A percentile compares a stretch with the other conserved stretches of the same genome.
These are phyloP conservation scores for Vanacampus margaritifer DNA, from an alignment of 2,113 vertebrate species.

Conservation along the genomic window DNA sequence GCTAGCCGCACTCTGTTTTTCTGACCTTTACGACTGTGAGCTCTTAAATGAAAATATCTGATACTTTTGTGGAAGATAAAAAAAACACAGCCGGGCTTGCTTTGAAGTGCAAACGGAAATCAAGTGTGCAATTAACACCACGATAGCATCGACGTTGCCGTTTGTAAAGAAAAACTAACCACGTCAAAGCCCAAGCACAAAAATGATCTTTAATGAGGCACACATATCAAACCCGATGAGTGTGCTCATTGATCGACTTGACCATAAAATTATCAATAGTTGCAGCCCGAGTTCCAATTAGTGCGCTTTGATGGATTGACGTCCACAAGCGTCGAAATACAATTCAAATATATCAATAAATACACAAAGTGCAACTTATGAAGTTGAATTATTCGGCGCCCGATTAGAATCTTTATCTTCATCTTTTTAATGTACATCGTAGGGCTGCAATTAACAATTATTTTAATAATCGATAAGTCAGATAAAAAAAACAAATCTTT, in stretches of 20 bases:
- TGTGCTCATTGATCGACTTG: background rate
- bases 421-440: background rate
- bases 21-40: background rate
- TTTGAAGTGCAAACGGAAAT: background rate
- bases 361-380: background rate
- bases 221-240: background rate
- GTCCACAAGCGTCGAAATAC: background rate
- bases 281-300: background rate
- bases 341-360: background rate
- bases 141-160: background rate
- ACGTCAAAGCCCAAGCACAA: background rate
- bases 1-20: background rate
- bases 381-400: background rate
- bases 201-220: background rate
- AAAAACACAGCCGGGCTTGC: background rate
- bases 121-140: background rate
- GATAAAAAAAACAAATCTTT: too few relatives aligned
- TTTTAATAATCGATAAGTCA: too few relatives aligned
- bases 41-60: background rate
- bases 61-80: background rate
- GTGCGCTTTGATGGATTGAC: background rate
- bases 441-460: too few relatives aligned
- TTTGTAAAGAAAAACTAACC: too few relatives aligned
- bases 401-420: background rate
- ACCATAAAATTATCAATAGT: background rate